Percentiles rank a stretch among this genome's conserved stretches.
phyloP scores from a whole-genome alignment of 1,140 invertebrate genomes.

The Neodiprion virginianus region DNA sequence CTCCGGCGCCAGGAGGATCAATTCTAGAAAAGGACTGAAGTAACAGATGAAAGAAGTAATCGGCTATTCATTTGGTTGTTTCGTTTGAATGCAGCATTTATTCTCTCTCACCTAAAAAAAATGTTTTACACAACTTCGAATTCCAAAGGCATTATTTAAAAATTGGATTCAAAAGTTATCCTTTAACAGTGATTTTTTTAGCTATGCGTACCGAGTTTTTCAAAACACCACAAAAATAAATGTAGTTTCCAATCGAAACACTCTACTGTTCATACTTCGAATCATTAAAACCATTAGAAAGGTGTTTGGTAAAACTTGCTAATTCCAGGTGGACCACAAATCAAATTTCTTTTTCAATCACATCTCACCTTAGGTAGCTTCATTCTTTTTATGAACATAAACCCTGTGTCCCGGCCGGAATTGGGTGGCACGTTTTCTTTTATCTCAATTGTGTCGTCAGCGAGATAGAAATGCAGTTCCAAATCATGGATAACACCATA shows the following conservation, averaged over 20 bases:
- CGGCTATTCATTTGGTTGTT: neutral
- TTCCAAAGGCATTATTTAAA: too few relatives aligned
- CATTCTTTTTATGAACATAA: conserved; percentile 75
- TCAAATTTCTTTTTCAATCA: too few relatives aligned
- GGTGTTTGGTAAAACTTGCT: too few relatives aligned
- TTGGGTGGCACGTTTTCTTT: conserved; percentile 76
- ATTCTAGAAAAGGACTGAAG: conserved; percentile 57
- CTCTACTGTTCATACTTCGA: too few relatives aligned
- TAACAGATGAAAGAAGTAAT: neutral
- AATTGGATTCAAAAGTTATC: too few relatives aligned
- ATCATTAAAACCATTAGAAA: too few relatives aligned
- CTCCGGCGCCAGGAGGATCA: conserved; percentile 66
- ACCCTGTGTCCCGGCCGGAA: conserved; percentile 72
- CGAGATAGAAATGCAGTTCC: conserved; percentile 82
- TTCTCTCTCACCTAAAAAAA: neutral
- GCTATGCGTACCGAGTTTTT: too few relatives aligned
- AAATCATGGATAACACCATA: conserved; percentile 78
- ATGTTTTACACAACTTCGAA: too few relatives aligned
- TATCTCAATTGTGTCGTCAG: conserved; percentile 90
- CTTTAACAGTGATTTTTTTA: too few relatives aligned
- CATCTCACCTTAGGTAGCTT: conserved; percentile 79
- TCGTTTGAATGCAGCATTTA: conserved; percentile 7
- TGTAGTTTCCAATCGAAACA: too few relatives aligned
- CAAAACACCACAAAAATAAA: too few relatives aligned
- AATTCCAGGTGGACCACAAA: too few relatives aligned